These are phyloP conservation scores for Microctenopoma steveboyesi DNA, from an alignment of 2,797 vertebrate species.

Conservation along the genomic window DNA sequence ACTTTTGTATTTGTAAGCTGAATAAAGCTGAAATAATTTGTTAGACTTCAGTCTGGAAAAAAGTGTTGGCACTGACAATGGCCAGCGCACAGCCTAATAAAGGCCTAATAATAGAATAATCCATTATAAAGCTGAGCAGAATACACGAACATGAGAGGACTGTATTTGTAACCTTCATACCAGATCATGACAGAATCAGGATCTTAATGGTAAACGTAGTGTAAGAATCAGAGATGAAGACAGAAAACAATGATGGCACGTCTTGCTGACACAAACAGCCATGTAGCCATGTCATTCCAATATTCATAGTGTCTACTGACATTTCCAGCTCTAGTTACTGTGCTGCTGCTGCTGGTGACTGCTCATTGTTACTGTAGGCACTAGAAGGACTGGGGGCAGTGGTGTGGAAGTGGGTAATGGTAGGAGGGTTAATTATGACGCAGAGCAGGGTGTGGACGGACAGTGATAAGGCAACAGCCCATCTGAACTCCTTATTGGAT, in stretches of 20 bases:
- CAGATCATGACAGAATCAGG: neutral
- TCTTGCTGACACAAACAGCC: conserved; percentile 19
- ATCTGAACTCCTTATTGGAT: no score
- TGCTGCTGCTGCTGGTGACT: conserved; percentile 23
- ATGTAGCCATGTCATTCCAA: conserved; percentile 5
- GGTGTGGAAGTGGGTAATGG: conserved; percentile 11
- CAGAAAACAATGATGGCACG: conserved; percentile 28
- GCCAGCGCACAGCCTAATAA: no score
- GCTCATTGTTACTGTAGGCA: neutral
- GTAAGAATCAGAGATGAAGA: conserved; percentile 20
- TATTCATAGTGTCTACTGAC: conserved; percentile 22
- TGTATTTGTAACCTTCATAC: neutral
- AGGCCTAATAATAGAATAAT: no score
- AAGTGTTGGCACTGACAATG: no score
- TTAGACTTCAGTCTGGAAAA: no score
- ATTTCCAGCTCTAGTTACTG: neutral
- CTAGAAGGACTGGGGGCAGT: neutral
- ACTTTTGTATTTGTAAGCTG: no score
- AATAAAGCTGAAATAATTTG: no score
- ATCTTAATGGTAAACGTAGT: neutral
- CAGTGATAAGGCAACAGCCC: conserved; percentile 3
- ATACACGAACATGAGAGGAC: neutral
- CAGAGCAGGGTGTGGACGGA: conserved; percentile 7
- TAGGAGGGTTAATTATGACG: conserved; percentile 15
- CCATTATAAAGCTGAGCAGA: no score